Evolutionary conservation across 2,888 invertebrate genomes (phyloP), one percentile per base, ranked within the genome.

Genomic region (Carpatolechia fugitivella): DNA sequence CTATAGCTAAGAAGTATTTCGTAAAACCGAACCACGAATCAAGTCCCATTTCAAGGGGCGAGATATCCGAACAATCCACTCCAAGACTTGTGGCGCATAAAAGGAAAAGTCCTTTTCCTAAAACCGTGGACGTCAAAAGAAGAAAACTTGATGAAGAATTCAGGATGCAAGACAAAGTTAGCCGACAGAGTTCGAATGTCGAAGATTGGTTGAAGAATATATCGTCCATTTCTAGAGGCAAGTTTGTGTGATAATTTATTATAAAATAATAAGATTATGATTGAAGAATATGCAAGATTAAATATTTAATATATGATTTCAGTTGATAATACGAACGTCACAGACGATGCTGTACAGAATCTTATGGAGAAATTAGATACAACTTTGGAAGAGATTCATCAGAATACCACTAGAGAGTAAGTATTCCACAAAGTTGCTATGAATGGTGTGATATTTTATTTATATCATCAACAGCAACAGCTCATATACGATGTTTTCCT

Each of bases 321-420:
- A 80, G 76, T 56, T 33, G 71, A 68, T 13, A 59, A 51, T 35
- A n/a, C 38, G 7, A 38, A 40, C 18, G 49, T 29, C 2, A 24
- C 64, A 0, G 64, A 55, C 33, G 80, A 83, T 3, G 62, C 54
- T 1, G 55, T 84, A 11, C 69, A 73, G 10, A 70, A 66, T 57
- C 60, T 84, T 6, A 58, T 79, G 56, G 85, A 86, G 59, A 82
- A 72, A 49, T 53, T 85, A 52, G 75, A 84, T 18, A 85, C 85
- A 0, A 82, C 85, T 0, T 61, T 85, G 0, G 61, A 60, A 0
- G 82, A 84, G 58, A 81, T 76, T 35, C 72, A 85, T 38, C 70
- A 75, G 31, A 72, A 69, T 31, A 81, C 84, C 0, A 75, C 71
- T 31, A 76, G 66, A 56, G 74, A 71, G 85, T 85, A 61, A 70